Conservation (phyloP, 2,888 invertebrate species). For the Cryptocheilus praepositus region DNA sequence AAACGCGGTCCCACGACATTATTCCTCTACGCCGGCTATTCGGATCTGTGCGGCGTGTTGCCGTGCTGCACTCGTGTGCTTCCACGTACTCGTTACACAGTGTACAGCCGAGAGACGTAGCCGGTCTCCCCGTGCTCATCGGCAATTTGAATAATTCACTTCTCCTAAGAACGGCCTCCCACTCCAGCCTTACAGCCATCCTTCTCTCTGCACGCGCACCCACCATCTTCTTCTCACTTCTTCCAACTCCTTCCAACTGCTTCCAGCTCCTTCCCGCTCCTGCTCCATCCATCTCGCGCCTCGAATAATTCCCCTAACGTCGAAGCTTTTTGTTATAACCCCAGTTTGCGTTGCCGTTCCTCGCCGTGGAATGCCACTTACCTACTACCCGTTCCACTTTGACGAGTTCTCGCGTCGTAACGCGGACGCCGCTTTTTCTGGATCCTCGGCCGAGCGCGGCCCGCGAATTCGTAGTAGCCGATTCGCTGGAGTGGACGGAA, state of each 20-base stretch:
- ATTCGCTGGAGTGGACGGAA: too few species aligned
- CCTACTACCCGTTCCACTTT: neutral
- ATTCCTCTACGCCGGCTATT: slow-evolving; percentile 54
- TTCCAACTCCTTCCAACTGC: too few species aligned
- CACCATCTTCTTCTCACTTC: slow-evolving; percentile 29
- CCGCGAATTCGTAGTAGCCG: too few species aligned
- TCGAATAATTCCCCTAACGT: slow-evolving; percentile 42
- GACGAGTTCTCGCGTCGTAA: too few species aligned
- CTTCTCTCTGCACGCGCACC: slow-evolving; percentile 1
- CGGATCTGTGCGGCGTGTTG: slow-evolving; percentile 20
- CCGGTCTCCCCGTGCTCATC: neutral
- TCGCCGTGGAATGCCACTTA: slow-evolving; percentile 37
- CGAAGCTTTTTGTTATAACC: slow-evolving; percentile 39
- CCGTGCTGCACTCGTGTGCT: too few species aligned
- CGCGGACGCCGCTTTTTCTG: too few species aligned
- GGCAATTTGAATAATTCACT: neutral
- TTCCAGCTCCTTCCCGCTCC: slow-evolving; percentile 19
- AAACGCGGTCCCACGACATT: slow-evolving; percentile 62
- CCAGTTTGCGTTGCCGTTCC: slow-evolving; percentile 28
- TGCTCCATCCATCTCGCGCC: slow-evolving; percentile 2
- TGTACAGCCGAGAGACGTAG: too few species aligned
- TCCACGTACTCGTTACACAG: too few species aligned
- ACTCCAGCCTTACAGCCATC: slow-evolving; percentile 19
- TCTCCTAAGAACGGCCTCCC: neutral
- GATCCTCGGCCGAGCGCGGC: too few species aligned